Evolutionary conservation across 2,797 vertebrate genomes (phyloP).

Genomic region (Notoglanidium macrostoma): DNA sequence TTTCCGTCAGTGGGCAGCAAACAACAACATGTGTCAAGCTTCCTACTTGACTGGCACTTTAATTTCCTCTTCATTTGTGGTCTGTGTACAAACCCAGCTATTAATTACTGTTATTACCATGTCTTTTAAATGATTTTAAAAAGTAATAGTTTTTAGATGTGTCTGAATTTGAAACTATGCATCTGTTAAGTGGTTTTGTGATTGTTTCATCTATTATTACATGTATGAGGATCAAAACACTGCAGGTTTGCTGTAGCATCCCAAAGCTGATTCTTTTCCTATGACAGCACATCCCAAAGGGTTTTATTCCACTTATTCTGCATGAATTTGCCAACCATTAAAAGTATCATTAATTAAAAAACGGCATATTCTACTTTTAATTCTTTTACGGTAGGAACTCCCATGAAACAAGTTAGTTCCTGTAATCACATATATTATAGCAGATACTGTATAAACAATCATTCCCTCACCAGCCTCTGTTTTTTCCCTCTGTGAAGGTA

Average conservation of each 20-base stretch:
- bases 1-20: conserved; percentile 21
- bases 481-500: neutral
- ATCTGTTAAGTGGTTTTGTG: neutral
- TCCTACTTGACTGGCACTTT: conserved; percentile 8
- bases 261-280: neutral
- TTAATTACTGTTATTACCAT: neutral
- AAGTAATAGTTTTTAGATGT: neutral
- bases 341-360: neutral
- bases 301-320: neutral
- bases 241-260: neutral
- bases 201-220: neutral
- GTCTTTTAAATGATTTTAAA: neutral
- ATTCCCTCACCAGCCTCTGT: neutral
- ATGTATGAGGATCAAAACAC: neutral
- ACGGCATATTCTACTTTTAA: neutral
- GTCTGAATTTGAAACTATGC: neutral
- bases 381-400: neutral
- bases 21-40: conserved; percentile 20
- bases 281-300: neutral
- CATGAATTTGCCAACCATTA: neutral
- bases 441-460: neutral
- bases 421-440: neutral
- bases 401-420: neutral
- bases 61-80: conserved; percentile 26
- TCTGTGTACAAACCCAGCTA: neutral